These are phyloP conservation scores for Emys orbicularis DNA, from an alignment of 2,797 vertebrate species.

Conservation along the genomic window DNA sequence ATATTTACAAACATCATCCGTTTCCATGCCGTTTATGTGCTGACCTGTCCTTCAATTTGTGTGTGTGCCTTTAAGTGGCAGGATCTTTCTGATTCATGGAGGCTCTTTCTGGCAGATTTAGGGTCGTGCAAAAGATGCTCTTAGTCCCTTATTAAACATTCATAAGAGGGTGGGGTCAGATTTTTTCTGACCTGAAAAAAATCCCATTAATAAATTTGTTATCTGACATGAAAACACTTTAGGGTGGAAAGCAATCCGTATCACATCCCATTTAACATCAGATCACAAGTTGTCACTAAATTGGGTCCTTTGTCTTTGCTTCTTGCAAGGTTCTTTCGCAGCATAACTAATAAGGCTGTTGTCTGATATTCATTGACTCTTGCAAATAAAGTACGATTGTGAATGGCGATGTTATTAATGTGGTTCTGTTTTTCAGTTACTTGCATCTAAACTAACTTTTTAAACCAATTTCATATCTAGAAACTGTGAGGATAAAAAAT, in stretches of 20 bases:
- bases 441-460: background rate
- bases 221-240: constrained; percentile 75
- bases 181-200: constrained; percentile 79
- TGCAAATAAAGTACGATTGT: constrained; percentile 12
- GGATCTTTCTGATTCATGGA: constrained; percentile 45
- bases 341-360: constrained; percentile 46
- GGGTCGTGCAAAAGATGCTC: constrained; percentile 69
- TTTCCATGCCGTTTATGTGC: background rate
- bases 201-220: constrained; percentile 82
- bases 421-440: background rate
- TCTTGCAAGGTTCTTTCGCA: constrained; percentile 42
- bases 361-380: constrained; percentile 34
- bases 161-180: constrained; percentile 80
- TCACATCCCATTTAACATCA: constrained; percentile 60
- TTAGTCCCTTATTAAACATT: constrained; percentile 81
- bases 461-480: rapidly evolving
- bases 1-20: background rate
- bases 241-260: constrained; percentile 53
- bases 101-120: constrained; percentile 74
- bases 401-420: constrained; percentile 26
- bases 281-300: constrained; percentile 64
- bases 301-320: constrained; percentile 67
- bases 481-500: background rate
- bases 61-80: constrained; percentile 72
- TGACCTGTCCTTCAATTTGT: background rate